These are phyloP conservation scores for Gallinago undulata DNA, from an alignment of 2,113 vertebrate genomes.

Conservation along the genomic window DNA sequence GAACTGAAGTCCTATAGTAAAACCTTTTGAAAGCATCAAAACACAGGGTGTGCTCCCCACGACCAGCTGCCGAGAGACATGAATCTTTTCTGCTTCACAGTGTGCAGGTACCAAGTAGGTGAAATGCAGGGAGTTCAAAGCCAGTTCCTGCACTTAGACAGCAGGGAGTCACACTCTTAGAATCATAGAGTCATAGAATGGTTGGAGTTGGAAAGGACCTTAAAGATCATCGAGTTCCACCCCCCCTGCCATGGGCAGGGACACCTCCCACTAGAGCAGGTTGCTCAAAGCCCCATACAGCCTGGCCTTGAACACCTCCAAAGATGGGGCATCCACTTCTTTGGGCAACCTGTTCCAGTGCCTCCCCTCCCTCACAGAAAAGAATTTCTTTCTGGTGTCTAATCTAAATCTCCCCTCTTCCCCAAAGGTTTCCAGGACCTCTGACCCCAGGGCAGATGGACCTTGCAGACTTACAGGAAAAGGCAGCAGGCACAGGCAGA, in stretches of 20 bases:
- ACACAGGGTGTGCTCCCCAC: rapidly evolving
- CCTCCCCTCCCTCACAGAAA: no score
- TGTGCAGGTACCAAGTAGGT: background rate
- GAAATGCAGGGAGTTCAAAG: background rate
- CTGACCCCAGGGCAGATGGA: background rate
- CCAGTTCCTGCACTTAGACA: background rate
- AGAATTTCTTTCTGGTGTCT: no score
- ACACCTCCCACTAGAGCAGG: no score
- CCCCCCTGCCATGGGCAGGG: no score
- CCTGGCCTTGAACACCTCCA: no score
- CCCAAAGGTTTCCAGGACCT: background rate
- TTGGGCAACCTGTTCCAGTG: no score
- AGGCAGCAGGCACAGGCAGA: background rate
- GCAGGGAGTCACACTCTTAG: background rate
- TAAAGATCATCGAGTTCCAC: no score
- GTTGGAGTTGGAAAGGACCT: no score
- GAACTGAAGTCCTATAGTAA: background rate
- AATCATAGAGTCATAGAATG: no score
- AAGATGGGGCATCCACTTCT: no score
- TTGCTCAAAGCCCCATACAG: no score
- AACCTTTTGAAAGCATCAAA: background rate
- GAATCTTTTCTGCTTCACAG: background rate
- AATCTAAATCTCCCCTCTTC: background rate
- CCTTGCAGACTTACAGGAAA: background rate
- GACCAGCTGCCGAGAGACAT: background rate